Conservation (phyloP, 1,140 invertebrate genomes). For the Euwallacea fornicatus region DNA sequence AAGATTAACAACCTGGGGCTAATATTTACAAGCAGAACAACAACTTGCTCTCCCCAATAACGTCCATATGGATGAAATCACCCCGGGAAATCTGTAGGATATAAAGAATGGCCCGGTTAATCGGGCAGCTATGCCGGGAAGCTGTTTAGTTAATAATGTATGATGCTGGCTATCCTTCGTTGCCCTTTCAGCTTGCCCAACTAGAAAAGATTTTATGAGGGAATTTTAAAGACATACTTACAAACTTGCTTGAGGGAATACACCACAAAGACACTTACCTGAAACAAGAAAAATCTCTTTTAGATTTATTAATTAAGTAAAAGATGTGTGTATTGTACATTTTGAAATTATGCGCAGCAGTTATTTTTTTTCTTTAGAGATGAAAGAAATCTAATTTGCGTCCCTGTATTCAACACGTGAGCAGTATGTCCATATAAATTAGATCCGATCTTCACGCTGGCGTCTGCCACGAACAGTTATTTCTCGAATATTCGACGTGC, state of each 20-base stretch:
- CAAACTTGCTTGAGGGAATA: too few species aligned
- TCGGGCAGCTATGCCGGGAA: slow-evolving; percentile 22
- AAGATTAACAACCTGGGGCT: too few species aligned
- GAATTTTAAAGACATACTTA: not conserved
- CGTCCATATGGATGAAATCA: too few species aligned
- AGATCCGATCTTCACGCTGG: slow-evolving; percentile 21
- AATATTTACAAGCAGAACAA: too few species aligned
- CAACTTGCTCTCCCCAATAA: too few species aligned
- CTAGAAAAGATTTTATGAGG: not conserved
- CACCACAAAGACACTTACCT: too few species aligned
- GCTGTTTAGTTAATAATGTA: slow-evolving; percentile 38
- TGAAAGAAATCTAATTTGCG: not conserved
- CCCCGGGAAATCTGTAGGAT: not conserved
- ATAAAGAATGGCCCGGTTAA: slow-evolving; percentile 36
- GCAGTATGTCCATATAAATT: slow-evolving; percentile 25
- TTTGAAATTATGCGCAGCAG: too few species aligned
- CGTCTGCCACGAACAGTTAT: slow-evolving; percentile 19
- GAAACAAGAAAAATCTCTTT: too few species aligned
- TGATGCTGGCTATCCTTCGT: slow-evolving; percentile 31
- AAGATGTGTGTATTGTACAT: too few species aligned
- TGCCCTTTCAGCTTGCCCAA: slow-evolving; percentile 3
- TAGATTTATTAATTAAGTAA: too few species aligned
- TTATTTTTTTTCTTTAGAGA: too few species aligned
- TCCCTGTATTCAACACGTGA: slow-evolving; percentile 18
- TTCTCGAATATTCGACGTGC: slow-evolving; percentile 17